Evolutionary conservation across 2,888 invertebrate genomes (phyloP), one percentile per base, ranked within the genome.

Genomic region (Nematopogon swammerdamellus): DNA sequence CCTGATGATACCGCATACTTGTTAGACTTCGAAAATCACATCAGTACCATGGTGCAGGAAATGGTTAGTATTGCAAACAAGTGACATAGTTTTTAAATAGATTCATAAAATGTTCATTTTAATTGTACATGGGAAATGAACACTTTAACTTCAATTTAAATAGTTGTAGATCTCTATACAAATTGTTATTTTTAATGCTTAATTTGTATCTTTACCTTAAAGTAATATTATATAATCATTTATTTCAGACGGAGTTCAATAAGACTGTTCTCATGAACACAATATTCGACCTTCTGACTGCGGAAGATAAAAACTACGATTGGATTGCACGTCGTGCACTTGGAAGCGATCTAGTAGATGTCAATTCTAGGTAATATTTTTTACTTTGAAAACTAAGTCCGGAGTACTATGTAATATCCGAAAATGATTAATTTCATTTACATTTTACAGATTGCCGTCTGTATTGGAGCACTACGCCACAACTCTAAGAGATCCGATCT

Each of bases 401-500:
- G 25, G 25, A 6, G 25, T 25, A 36, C 19, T 54, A 56, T 49
- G 51, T 46, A 42, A 25, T 25, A 25, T 25, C 8, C 25, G 4
- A 6, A 25, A 6, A 25, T 36, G 14, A 14, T 36, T 14, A 36
- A 43, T 20, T 48, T 14, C 8, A 20, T 18, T 19, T 43, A 19
- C 29, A 19, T n/a, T 29, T 49, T 49, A 17, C 44, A 50, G 50
- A 18, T 5, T 20, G 10, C 62, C 61, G 16, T 70, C 76, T 6
- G 68, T 65, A 5, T 58, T 79, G 19, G 67, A 65, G 29, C 79
- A 79, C 56, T 84, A 81, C 56, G 80, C 83, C 63, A 86, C 88
- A 2, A 79, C 84, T 51, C 57, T 86, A 58, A 81, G 89, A 52
- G 89, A 90, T 66, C 89, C 89, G 2, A 75, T 85, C 52, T 88